phyloP scores from a whole-genome alignment of 2,113 vertebrate genomes.

The Thinocorus orbignyianus region DNA sequence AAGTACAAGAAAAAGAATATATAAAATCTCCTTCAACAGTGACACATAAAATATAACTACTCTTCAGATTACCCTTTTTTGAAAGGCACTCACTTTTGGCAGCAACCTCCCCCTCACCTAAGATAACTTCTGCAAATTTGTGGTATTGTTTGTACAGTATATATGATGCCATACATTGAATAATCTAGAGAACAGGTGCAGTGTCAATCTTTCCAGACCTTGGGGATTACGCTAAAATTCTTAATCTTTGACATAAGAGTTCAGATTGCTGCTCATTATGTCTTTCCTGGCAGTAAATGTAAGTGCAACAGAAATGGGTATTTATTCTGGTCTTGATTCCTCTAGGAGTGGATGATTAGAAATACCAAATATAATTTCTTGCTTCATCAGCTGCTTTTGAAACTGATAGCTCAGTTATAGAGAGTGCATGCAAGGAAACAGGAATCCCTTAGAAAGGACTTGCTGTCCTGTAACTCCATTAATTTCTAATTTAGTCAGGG shows the following conservation, averaged over 20 bases:
- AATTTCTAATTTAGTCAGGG: not conserved
- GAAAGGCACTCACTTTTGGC: not conserved
- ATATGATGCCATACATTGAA: not conserved
- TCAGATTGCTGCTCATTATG: not conserved
- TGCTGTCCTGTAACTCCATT: not conserved
- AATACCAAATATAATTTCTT: not conserved
- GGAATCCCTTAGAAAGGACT: not conserved
- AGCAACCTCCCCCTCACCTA: not conserved
- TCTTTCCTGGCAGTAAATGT: not conserved
- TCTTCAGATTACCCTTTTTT: not conserved
- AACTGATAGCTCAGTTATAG: not conserved
- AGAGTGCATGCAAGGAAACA: not conserved
- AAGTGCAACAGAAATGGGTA: not conserved
- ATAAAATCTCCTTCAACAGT: not conserved
- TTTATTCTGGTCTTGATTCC: slow-evolving; percentile 1
- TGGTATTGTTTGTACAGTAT: not conserved
- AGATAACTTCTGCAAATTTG: not conserved
- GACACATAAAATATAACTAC: not conserved
- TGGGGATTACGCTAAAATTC: not conserved
- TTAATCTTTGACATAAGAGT: not conserved
- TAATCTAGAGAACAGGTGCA: not conserved
- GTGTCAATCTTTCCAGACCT: not conserved
- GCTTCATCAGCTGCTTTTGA: slow-evolving; percentile 1
- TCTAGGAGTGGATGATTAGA: not conserved
- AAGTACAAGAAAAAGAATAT: not conserved